A percentile compares a stretch with the other conserved stretches of the same genome.
Conservation (phyloP, 2,113 vertebrate species). For the Cololabis saira region DNA sequence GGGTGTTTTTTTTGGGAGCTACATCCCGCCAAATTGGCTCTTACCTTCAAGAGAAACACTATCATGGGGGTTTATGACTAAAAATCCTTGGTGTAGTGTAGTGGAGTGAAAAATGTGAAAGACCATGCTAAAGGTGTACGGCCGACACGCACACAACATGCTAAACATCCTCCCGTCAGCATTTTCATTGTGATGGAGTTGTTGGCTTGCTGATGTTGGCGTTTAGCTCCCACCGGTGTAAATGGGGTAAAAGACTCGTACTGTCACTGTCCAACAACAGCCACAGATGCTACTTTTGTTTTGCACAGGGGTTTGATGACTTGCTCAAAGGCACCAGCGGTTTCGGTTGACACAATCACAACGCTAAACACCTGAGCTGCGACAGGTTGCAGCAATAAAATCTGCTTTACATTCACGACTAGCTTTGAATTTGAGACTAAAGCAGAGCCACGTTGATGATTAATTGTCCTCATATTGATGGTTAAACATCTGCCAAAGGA, state of each 20-base stretch:
- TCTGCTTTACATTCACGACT: too few relatives aligned
- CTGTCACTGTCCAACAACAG: neutral
- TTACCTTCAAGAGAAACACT: too few relatives aligned
- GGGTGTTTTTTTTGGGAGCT: too few relatives aligned
- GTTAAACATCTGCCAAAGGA: conserved; percentile 18
- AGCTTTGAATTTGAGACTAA: too few relatives aligned
- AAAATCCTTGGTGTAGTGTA: neutral
- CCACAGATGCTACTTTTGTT: neutral
- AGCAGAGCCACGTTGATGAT: conserved; percentile 25
- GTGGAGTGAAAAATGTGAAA: neutral
- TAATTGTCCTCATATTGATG: conserved; percentile 18
- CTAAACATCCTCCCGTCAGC: neutral
- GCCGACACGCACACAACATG: neutral
- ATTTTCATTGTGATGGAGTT: neutral
- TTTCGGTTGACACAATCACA: too few relatives aligned
- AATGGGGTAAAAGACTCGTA: neutral
- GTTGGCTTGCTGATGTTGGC: neutral
- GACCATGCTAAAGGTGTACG: neutral
- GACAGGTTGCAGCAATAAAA: too few relatives aligned
- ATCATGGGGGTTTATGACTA: neutral
- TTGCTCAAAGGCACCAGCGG: too few relatives aligned
- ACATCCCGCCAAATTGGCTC: too few relatives aligned
- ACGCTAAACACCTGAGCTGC: too few relatives aligned
- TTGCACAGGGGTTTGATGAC: too few relatives aligned
- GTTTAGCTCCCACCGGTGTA: neutral